Percentiles rank a stretch among this genome's conserved stretches.
phyloP scores from a whole-genome alignment of 2,888 invertebrate species.

The Rhorus exstirpatorius region DNA sequence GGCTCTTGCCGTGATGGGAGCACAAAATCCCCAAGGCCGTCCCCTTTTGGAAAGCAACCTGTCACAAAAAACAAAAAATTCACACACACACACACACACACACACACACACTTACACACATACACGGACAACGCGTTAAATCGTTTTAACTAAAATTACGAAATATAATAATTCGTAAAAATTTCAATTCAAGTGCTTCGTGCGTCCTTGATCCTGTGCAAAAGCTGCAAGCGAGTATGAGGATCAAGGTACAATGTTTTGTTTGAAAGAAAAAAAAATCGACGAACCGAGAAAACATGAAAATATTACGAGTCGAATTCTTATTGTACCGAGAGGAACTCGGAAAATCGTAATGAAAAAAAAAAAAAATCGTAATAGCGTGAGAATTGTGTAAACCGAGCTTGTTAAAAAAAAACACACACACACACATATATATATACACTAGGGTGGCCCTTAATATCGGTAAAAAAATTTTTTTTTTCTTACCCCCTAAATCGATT shows the following conservation, averaged over 20 bases:
- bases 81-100: slow-evolving; percentile 14
- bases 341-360: slow-evolving; percentile 1
- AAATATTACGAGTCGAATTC: not conserved
- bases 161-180: slow-evolving; percentile 7
- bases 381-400: slow-evolving; percentile 34
- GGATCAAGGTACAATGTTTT: not conserved
- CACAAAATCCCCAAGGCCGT: slow-evolving; percentile 45
- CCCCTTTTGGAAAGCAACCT: slow-evolving; percentile 37
- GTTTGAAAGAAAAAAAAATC: slow-evolving; percentile 30
- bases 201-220: slow-evolving; percentile 21
- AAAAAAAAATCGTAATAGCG: not conserved
- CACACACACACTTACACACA: slow-evolving; percentile 6
- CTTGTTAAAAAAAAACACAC: too few species aligned
- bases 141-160: not conserved
- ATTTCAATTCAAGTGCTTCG: slow-evolving; percentile 45
- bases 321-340: not conserved
- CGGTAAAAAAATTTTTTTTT: too few species aligned
- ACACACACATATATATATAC: slow-evolving; percentile 24
- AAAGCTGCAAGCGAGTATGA: slow-evolving; percentile 2
- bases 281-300: not conserved
- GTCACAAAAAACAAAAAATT: slow-evolving; percentile 2
- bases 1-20: slow-evolving; percentile 15
- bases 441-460: too few species aligned
- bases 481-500: too few species aligned
- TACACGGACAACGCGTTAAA: slow-evolving; percentile 3